Base-by-base conservation (phyloP, 1,140 invertebrate species). In the Drosophila asahinai region DNA sequence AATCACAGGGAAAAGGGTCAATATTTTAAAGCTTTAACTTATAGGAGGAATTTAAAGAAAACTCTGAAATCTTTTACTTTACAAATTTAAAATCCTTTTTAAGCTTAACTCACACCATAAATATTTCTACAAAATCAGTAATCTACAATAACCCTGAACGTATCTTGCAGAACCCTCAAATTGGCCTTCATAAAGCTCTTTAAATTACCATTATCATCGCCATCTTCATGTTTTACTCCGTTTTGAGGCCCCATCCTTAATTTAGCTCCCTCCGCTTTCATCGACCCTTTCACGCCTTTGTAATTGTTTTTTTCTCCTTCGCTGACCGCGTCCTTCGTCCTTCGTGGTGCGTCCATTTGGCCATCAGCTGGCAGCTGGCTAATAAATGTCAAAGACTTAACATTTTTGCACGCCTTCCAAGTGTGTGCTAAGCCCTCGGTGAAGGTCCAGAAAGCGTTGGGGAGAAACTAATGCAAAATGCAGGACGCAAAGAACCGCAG, bases 381-480 rank as follows among this genome's bases (percentile, higher is more conserved):
- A 84, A 91, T 91, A 91, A 91, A 91, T 91, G 87, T 89, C 87
- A 91, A 87, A 87, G 87, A 72, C 77, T 71, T 91, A 89, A 64
- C 67, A 83, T 81, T 86, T 86, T 79, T 68, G 76, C 82, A 84
- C 68, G 78, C 82, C 64, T 71, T 77, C 76, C 70, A 81, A 74
- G 71, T 74, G 74, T 86, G 71, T 74, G 73, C 81, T 76, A 90
- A 81, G 78, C 73, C 63, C 84, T 72, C 55, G 61, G 51, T 64
- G 61, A 77, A 80, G 60, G 77, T 71, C 71, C 72, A 63, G 42
- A 22, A 19, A 64, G 49, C 17, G 49, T 11, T 27, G 25, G 17
- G 38, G 14, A 72, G 58, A 64, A 71, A 68, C 57, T 40, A 54
- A 72, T 60, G 64, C 48, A 68, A 77, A 73, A 65, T 74, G 71